Evolutionary conservation across 2,888 invertebrate species (phyloP), one percentile per base, ranked within the genome.

Genomic region (Tetranychus piercei): DNA sequence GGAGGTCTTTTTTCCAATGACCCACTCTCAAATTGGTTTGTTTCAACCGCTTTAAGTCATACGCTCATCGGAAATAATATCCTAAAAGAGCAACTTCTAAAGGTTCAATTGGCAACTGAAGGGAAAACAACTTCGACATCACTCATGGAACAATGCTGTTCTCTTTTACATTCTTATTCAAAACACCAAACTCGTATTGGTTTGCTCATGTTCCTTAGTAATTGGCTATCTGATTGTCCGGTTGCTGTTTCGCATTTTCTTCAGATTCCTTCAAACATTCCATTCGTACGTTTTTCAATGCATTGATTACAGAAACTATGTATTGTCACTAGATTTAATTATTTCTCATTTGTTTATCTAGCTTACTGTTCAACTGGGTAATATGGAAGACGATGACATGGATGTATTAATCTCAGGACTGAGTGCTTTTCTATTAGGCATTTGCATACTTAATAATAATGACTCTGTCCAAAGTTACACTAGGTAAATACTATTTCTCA

Each of bases 21-120:
- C 81, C 85, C 90, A 0, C 84, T 94, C 43, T 92, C 93, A 44
- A 94, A 92, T 82, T 99, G 99, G 99, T 93, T 95, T 83, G 90
- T 94, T 0, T 87, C 94, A 0, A 90, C 94, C 0, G 92, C 94
- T 0, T 83, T 99, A 43, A 89, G 92, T 81, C 94, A 99, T 81
- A 89, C 91, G 0, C 85, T 99, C 23, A 88, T 92, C 7, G 93
- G 94, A 77, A 94, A 92, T 81, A 79, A 80, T 4, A 80, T 81
- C 1, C 83, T 85, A 79, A 94, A 94, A 81, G 94, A 96, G 81
- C 92, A 94, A 81, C 82, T 99, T 72, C 82, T 99, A 44, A 85
- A 94, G 75, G 97, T 99, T 6, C 86, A 96, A 77, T 84, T 99
- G 75, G 93, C 95, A 0, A 90, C 91, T 0, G 89, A 89, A 78